A percentile compares a stretch with the other conserved stretches of the same genome.
These are phyloP conservation scores for Brachionus paranguensis DNA, from an alignment of 1,140 invertebrate genomes.

Conservation along the genomic window DNA sequence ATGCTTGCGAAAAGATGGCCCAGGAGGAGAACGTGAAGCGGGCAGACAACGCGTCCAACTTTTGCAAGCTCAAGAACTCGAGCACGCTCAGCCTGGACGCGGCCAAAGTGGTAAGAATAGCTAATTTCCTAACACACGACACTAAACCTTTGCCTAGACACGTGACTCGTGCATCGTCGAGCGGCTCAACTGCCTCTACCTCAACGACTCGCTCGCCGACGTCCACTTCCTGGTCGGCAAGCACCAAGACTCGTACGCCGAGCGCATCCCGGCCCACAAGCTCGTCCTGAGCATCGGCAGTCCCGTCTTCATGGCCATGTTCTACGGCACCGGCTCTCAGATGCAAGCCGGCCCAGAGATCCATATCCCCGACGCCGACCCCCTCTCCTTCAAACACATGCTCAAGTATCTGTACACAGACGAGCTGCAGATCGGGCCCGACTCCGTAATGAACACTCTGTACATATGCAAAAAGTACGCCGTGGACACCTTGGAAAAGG, in stretches of 20 bases:
- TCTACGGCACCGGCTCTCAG: constrained; percentile 64
- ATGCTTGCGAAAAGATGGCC: neutral
- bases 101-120: neutral
- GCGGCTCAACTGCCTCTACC: constrained; percentile 70
- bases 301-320: constrained; percentile 80
- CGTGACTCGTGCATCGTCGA: constrained; percentile 60
- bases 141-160: neutral
- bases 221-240: constrained; percentile 70
- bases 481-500: constrained; percentile 71
- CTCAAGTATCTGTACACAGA: constrained; percentile 71
- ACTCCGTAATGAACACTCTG: constrained; percentile 72
- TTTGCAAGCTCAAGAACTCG: neutral
- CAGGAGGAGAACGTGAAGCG: neutral
- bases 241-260: constrained; percentile 60
- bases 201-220: constrained; percentile 73
- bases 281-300: constrained; percentile 74
- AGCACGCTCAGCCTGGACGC: neutral
- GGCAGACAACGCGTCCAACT: neutral
- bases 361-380: constrained; percentile 75
- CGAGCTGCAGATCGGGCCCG: constrained; percentile 75
- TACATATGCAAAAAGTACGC: constrained; percentile 81
- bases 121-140: neutral
- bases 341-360: constrained; percentile 65
- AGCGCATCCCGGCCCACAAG: constrained; percentile 74
- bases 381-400: constrained; percentile 61